Evolutionary conservation across 2,797 vertebrate species (phyloP).

Genomic region (Champsocephalus esox): DNA sequence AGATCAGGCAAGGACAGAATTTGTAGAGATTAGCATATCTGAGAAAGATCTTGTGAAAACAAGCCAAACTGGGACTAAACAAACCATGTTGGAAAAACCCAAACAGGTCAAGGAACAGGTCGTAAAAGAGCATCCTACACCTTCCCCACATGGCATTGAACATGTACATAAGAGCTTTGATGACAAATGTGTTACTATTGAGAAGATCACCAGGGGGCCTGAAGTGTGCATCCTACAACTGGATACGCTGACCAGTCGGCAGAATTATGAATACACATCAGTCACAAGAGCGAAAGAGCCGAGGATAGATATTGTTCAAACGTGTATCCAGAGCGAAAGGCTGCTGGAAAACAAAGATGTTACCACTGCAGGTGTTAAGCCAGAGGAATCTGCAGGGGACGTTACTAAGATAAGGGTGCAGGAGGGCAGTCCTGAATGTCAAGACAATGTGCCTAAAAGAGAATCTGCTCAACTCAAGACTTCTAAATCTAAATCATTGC

Average conservation of each 20-base stretch:
- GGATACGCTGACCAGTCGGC: conserved; percentile 3
- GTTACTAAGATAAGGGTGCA: neutral
- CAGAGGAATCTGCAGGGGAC: neutral
- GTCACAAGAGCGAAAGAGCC: neutral
- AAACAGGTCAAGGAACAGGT: neutral
- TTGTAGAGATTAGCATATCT: conserved; percentile 30
- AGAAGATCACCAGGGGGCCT: neutral
- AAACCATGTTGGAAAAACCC: neutral
- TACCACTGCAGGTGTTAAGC: neutral
- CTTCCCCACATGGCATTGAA: neutral
- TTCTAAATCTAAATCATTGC: conserved; percentile 2
- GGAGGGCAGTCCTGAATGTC: neutral
- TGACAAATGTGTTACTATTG: neutral
- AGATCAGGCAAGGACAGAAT: conserved; percentile 11
- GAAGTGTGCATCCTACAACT: conserved; percentile 14
- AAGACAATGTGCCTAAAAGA: neutral
- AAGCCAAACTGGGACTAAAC: conserved; percentile 10
- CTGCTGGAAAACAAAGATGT: neutral
- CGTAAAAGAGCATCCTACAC: neutral
- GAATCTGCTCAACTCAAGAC: neutral
- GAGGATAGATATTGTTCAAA: neutral
- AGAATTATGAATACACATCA: neutral
- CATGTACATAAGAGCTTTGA: neutral
- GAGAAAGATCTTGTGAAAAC: conserved; percentile 11
- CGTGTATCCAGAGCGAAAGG: neutral